Evolutionary conservation across 2,888 invertebrate genomes (phyloP), one percentile per base, ranked within the genome.

Genomic region (Orchesella flavescens): DNA sequence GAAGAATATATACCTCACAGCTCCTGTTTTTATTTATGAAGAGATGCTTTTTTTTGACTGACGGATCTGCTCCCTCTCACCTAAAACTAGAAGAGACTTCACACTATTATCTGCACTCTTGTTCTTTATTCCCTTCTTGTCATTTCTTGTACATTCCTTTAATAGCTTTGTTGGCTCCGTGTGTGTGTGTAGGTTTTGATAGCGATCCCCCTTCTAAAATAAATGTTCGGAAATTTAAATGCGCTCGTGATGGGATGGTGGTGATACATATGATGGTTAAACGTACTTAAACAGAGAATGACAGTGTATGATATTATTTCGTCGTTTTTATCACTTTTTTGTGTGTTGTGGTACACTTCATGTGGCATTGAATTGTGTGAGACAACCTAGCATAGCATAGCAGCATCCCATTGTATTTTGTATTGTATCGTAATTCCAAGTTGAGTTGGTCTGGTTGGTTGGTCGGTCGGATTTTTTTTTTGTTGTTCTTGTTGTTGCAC

Each of bases 221-320:
- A 7, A n/a, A 4, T 34, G 3, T 34, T n/a, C 49, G n/a, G 49
- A 49, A 49, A n/a, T 15, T 12, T 19, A 59, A n/a, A 19, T 44
- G 10, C n/a, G 43, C 1, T 17, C 5, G 4, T 17, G 34, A 66
- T 13, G 13, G 9, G 10, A 49, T 49, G 63, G 49, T 68, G 68
- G 21, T 17, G 68, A 68, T 53, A 65, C 17, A 10, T 59, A 80
- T 81, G 80, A 73, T 81, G 73, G 68, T 74, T 81, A 73, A 34
- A 57, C 46, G 49, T 63, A 80, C 57, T 72, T 44, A 78, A 49
- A 74, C 65, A 74, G 55, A 61, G 68, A 53, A 74, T 81, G 80
- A 81, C 80, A 81, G 68, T 72, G 73, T 81, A 61, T 72, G 72
- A 81, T 81, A 68, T 73, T 73, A 81, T 81, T 74, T 80, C 34